Base-by-base conservation (phyloP, 2,888 invertebrate genomes). In the Chromoteleia sp. region DNA sequence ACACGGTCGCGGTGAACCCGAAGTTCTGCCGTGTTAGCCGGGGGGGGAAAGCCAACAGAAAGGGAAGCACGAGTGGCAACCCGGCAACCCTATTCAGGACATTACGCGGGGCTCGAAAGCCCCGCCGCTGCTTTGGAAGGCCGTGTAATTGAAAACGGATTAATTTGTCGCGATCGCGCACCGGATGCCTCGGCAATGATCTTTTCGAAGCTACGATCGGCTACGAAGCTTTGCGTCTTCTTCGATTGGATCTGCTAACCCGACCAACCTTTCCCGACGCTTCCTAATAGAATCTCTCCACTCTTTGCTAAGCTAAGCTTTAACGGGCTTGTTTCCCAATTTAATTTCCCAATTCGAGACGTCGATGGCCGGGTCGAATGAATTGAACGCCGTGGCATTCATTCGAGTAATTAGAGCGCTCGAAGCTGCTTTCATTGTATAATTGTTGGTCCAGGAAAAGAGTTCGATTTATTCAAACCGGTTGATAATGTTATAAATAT, bases 101-200 rank as follows among this genome's bases (percentile, higher is more conserved):
- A 83, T 86, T 86, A 85, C 85, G 83, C 81, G 83, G 75, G 63
- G 41, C 74, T 79, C 82, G 84, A 83, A 75, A 81, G 6, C 81
- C 80, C 65, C n/a, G n/a, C 73, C 45, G 83, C 45, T 63, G 81
- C 85, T 85, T 84, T 82, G 59, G 70, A 79, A 81, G 68, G 43
- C 68, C 68, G 85, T 81, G 79, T 87, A 87, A 87, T 87, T 87
- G 86, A 85, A 86, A 87, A 85, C 84, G 84, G 83, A 86, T 87
- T 87, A 86, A 85, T 87, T 86, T 84, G 81, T 83, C 84, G 78
- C 81, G 81, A 85, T 85, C 82, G 67, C 63, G 52, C 65, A 63
- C 21, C 73, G 59, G 61, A 74, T 77, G 71, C 70, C 45, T 41
- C 67, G 43, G 45, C 50, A 68, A 73, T 77, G 78, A 78, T 83